Percentiles rank a stretch among this genome's conserved stretches.
These are phyloP conservation scores for Sialia sialis DNA, from an alignment of 2,113 vertebrate genomes.

Conservation along the genomic window DNA sequence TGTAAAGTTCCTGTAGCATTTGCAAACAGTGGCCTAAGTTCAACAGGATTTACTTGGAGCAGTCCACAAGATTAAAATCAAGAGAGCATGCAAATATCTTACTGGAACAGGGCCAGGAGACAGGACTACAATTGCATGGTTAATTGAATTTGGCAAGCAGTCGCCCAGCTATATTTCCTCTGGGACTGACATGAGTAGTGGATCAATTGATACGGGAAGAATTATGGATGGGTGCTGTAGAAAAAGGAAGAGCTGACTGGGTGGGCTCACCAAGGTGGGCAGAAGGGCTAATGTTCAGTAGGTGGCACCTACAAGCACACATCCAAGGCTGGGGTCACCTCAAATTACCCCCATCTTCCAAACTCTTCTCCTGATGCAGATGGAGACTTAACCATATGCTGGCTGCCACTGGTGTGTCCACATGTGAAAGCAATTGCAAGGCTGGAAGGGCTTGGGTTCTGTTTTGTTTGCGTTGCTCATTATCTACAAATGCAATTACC, in stretches of 20 bases:
- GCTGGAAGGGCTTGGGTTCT: conserved; percentile 20
- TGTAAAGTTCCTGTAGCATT: neutral
- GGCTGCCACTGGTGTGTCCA: neutral
- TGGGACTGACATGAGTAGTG: rapidly evolving
- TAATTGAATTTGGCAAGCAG: neutral
- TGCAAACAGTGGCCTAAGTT: neutral
- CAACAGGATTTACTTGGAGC: neutral
- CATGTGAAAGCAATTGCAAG: conserved; percentile 42
- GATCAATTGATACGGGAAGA: neutral
- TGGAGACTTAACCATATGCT: neutral
- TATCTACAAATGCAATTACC: conserved; percentile 68
- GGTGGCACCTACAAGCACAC: neutral
- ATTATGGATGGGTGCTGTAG: neutral
- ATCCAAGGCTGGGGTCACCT: neutral
- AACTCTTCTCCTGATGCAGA: neutral
- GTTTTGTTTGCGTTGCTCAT: conserved; percentile 56
- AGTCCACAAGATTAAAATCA: neutral
- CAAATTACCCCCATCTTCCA: neutral
- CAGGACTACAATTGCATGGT: neutral
- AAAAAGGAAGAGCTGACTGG: rapidly evolving
- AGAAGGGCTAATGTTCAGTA: neutral
- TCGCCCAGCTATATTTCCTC: neutral
- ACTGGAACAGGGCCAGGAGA: neutral
- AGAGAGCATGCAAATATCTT: neutral
- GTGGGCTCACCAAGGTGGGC: neutral